Base-by-base conservation (phyloP, 2,797 vertebrate species). In the Gouania willdenowi region DNA sequence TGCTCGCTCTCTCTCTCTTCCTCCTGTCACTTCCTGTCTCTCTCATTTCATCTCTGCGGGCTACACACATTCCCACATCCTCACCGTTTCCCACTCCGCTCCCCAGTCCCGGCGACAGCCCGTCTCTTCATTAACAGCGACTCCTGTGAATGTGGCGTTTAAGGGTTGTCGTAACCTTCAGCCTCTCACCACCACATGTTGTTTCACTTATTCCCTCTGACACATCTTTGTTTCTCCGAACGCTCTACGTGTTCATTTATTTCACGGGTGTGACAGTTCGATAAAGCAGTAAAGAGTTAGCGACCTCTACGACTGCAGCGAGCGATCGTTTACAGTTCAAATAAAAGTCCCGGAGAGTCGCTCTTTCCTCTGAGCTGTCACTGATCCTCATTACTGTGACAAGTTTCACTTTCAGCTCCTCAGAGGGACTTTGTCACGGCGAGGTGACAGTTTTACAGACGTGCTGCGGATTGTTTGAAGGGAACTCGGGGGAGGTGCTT, bases 11-110 rank as follows among this genome's bases (percentile, higher is more conserved):
- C 42, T 54, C 43, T 41, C 34, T 38, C 36, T 28, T 28, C 25
- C 38, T 67, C 40, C 48, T 63, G 44, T 61, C 50, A 57, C 43
- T 40, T 67, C 41, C 39, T 1, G 21, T 60, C 38, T 56, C 35
- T 44, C 28, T 71, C 69, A 42, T 24, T 47, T 50, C 3, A 10
- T 41, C 59, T 50, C 57, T 40, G 41, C 45, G 1, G 48, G 51
- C 64, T 14, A 35, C 39, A 36, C 49, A 37, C 1, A 42, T 39
- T 26, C 23, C 16, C 31, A 2, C 29, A 10, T 47, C 32, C 28
- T 62, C 12, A 6, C 29, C 19, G 26, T 39, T 24, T 39, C 30
- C 34, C 46, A n/a, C 16, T 11, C 30, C 18, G 36, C 35, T 11
- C 25, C 12, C 44, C 35, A 1, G 2, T 26, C 15, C 11, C 53